phyloP scores from a whole-genome alignment of 1,140 invertebrate genomes.

The Drosophila pruinosa region DNA sequence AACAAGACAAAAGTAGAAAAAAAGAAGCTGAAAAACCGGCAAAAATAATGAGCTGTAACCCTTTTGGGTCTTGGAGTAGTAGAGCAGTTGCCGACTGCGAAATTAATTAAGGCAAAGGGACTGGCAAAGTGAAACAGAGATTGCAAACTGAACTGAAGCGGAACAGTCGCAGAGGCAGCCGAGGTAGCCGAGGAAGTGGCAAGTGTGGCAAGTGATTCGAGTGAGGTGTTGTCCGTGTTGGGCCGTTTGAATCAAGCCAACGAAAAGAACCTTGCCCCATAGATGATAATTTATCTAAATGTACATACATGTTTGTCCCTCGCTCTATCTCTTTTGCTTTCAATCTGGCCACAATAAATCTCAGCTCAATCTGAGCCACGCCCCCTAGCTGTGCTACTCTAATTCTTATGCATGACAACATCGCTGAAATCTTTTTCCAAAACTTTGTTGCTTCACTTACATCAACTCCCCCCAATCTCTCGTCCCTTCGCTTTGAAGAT shows the following conservation, averaged over 20 bases:
- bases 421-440: conserved; percentile 50
- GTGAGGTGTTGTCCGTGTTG: conserved; percentile 58
- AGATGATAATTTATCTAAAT: conserved; percentile 3
- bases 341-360: conserved; percentile 68
- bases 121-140: conserved; percentile 1
- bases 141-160: not conserved
- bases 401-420: conserved; percentile 77
- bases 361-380: conserved; percentile 47
- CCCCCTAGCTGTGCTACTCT: conserved; percentile 55
- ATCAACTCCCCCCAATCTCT: not conserved
- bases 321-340: conserved; percentile 37
- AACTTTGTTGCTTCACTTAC: conserved; percentile 16
- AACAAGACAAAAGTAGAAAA: conserved; percentile 18
- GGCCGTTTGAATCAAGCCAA: conserved; percentile 59
- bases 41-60: conserved; percentile 75
- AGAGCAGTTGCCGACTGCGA: conserved; percentile 31
- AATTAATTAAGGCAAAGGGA: conserved; percentile 75
- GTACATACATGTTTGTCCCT: not conserved
- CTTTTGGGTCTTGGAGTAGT: conserved; percentile 46
- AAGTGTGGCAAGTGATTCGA: conserved; percentile 38
- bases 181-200: conserved; percentile 11
- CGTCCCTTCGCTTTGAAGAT: not conserved
- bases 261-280: not conserved
- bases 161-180: not conserved
- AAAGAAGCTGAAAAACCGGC: conserved; percentile 37